Evolutionary conservation across 2,888 invertebrate genomes (phyloP), one percentile per base, ranked within the genome.

Genomic region (Harpagoxenus sublaevis): DNA sequence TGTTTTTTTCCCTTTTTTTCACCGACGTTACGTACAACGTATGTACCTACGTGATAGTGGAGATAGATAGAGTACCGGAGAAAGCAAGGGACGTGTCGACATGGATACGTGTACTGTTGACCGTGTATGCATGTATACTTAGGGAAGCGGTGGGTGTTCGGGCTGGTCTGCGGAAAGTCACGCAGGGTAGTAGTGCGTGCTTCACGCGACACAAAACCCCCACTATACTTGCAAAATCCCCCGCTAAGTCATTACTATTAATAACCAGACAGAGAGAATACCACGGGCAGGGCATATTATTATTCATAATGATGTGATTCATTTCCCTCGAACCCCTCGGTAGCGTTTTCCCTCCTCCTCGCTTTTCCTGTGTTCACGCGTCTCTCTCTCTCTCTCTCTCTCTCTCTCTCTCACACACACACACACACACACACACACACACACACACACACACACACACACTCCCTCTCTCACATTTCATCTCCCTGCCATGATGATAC

Each of bases 251-350:
- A 93, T 93, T 93, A 92, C 91, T 92, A 92, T 92, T 94, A 93
- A 93, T 92, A 91, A 91, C 91, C 89, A 90, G 92, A 92, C 88
- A 91, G 89, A 91, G 91, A 91, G 91, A 92, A 91, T 87, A 90
- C 85, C 86, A 88, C 88, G 88, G 81, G 87, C 70, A 84, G 86
- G 86, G 83, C 89, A 89, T 91, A 91, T 92, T 93, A 93, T 93
- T 93, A 94, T 93, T 94, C 92, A 92, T 92, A 92, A 92, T 93
- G 92, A 92, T 93, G 92, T 91, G 92, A 92, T 93, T 93, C 92
- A 93, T 93, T 93, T 92, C 89, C 86, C 90, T 89, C 90, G 87
- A 85, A 89, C 83, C 89, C 88, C 85, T 85, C 78, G 85, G 48
- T 79, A 48, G 60, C 60, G 12, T 77, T 82, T 60, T 73, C 75